These are phyloP conservation scores for Mormoops blainvillei DNA, from an alignment of 2,113 vertebrate genomes.

Conservation along the genomic window DNA sequence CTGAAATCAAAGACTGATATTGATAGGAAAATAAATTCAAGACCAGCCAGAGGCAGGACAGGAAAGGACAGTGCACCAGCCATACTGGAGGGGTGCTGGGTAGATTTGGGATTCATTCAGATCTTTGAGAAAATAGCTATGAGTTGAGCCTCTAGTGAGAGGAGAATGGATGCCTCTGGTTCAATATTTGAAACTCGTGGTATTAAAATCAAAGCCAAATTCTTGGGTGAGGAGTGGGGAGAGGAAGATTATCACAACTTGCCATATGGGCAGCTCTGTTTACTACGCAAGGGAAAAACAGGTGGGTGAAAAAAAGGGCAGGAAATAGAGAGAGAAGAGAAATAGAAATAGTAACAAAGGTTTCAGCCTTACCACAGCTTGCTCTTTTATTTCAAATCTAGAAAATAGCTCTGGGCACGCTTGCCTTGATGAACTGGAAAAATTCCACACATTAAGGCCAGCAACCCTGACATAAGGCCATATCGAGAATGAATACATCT, in stretches of 20 bases:
- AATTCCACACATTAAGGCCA: conserved; percentile 62
- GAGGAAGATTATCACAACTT: conserved; percentile 32
- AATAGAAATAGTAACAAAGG: conserved; percentile 46
- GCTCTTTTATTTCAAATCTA: conserved; percentile 63
- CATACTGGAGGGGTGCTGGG: background rate
- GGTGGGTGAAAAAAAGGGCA: background rate
- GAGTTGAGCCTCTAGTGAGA: background rate
- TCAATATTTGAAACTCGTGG: background rate
- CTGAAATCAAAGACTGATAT: background rate
- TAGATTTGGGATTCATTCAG: background rate
- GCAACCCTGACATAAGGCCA: conserved; percentile 51
- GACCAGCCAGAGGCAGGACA: background rate
- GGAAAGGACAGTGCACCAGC: background rate
- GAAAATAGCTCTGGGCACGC: conserved; percentile 64
- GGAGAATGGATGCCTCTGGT: background rate
- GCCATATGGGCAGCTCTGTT: conserved; percentile 41
- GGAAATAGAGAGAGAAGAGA: conserved; percentile 36
- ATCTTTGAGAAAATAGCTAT: background rate
- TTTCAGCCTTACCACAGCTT: conserved; percentile 44
- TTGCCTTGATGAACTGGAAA: conserved; percentile 69
- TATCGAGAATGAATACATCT: conserved; percentile 40
- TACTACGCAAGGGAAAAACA: conserved; percentile 31
- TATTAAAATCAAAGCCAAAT: conserved; percentile 23
- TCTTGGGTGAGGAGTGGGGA: background rate
- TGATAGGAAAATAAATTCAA: background rate